phyloP scores from a whole-genome alignment of 2,797 vertebrate species.

The Acanthornis magna region DNA sequence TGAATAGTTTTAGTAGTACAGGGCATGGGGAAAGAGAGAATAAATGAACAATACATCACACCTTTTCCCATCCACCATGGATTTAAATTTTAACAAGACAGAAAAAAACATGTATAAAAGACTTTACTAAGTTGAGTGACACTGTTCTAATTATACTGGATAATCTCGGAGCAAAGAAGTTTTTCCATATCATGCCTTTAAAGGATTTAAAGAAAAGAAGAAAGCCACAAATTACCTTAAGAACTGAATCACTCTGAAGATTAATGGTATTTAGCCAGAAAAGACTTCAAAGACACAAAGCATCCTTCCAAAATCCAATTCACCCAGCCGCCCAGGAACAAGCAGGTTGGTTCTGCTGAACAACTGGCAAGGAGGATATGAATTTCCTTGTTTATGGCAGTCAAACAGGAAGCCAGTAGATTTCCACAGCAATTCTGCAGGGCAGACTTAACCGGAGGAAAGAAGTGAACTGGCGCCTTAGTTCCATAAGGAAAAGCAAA shows the following conservation, averaged over 20 bases:
- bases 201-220: slow-evolving; percentile 33
- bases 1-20: background rate
- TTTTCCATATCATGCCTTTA: slow-evolving; percentile 53
- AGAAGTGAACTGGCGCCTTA: background rate
- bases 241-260: slow-evolving; percentile 31
- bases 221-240: slow-evolving; percentile 52
- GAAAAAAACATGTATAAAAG: background rate
- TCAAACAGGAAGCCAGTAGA: background rate
- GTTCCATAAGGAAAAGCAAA: background rate
- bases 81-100: slow-evolving; percentile 64
- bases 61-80: slow-evolving; percentile 38
- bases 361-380: background rate
- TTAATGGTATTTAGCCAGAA: slow-evolving; percentile 44
- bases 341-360: slow-evolving; percentile 24
- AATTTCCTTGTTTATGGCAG: background rate
- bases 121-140: slow-evolving; percentile 50
- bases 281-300: slow-evolving; percentile 52
- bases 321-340: background rate
- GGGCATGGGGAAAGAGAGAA: background rate
- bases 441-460: background rate
- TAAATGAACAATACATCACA: slow-evolving; percentile 28
- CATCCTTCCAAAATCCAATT: slow-evolving; percentile 40
- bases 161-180: slow-evolving; percentile 60
- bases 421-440: background rate
- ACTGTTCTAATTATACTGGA: slow-evolving; percentile 57